Percentiles rank a stretch among this genome's conserved stretches.
These are phyloP conservation scores for Pogona vitticeps DNA, from an alignment of 2,113 vertebrate species.

Conservation along the genomic window DNA sequence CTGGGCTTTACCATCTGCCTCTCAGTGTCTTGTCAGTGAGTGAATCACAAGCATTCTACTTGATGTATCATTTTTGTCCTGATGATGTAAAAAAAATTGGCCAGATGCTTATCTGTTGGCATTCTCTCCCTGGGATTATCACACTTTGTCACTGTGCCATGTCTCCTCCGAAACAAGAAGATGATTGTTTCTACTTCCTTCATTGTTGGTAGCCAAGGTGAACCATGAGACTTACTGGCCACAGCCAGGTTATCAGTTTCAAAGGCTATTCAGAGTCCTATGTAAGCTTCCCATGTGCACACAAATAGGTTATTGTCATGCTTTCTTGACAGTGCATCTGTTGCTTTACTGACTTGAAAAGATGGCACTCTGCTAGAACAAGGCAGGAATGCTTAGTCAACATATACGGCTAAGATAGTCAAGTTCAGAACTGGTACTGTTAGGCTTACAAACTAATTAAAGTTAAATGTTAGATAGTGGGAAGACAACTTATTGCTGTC, in stretches of 20 bases:
- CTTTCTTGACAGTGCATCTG: neutral
- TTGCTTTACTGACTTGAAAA: neutral
- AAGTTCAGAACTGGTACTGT: neutral
- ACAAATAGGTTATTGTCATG: neutral
- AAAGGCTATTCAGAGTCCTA: neutral
- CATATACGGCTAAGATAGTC: neutral
- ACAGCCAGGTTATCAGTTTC: neutral
- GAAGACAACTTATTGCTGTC: no score
- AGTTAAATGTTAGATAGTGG: no score
- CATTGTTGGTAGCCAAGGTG: neutral
- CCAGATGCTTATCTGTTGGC: neutral
- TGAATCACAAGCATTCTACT: constrained; percentile 7
- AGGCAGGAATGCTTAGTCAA: neutral
- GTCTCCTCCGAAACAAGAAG: neutral
- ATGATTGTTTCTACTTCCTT: neutral
- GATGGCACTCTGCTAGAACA: neutral
- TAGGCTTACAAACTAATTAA: no score
- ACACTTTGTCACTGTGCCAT: neutral
- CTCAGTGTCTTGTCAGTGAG: neutral
- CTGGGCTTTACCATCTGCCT: neutral
- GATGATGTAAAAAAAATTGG: neutral
- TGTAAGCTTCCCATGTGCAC: neutral
- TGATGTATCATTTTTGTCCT: neutral
- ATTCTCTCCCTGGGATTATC: neutral
- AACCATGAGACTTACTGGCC: neutral